A percentile compares a stretch with the other conserved stretches of the same genome.
Evolutionary conservation across 2,888 invertebrate species (phyloP).

Genomic region (Athrips mouffetella): DNA sequence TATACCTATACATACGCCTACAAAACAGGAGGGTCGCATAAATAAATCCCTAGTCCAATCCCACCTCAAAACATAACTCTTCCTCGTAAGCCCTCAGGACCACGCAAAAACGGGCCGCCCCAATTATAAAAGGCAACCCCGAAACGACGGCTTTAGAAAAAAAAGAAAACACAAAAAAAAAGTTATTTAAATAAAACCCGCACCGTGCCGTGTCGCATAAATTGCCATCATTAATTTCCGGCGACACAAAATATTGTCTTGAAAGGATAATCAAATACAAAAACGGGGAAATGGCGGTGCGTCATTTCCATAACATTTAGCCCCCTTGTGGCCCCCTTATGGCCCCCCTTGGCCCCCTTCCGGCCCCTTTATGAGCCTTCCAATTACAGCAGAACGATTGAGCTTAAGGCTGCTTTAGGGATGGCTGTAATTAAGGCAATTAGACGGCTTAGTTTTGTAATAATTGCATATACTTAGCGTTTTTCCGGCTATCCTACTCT

Average conservation of each 20-base stretch:
- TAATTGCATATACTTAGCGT: conserved; percentile 1
- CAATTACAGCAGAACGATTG: conserved; percentile 69
- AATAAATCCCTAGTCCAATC: conserved; percentile 27
- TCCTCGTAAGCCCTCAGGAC: conserved; percentile 49
- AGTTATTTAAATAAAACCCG: conserved; percentile 75
- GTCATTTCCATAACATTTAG: conserved; percentile 76
- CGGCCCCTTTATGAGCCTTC: conserved; percentile 73
- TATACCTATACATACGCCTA: neutral
- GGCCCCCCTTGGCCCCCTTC: conserved; percentile 40
- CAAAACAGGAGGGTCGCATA: neutral
- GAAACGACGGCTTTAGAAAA: conserved; percentile 56
- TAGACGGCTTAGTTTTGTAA: conserved; percentile 27
- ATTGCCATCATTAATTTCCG: conserved; percentile 78
- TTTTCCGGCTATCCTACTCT: neutral
- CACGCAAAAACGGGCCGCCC: conserved; percentile 48
- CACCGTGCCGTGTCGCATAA: conserved; percentile 72
- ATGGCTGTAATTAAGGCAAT: conserved; percentile 48
- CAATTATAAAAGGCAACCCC: conserved; percentile 71
- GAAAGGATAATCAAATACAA: conserved; percentile 79
- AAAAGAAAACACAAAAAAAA: conserved; percentile 52
- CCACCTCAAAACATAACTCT: conserved; percentile 68
- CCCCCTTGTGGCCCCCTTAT: conserved; percentile 60
- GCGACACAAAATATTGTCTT: conserved; percentile 77
- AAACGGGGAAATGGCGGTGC: conserved; percentile 77
- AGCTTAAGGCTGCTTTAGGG: conserved; percentile 72